These are phyloP conservation scores for Mus pahari DNA, from an alignment of 2,113 vertebrate species.

Conservation along the genomic window DNA sequence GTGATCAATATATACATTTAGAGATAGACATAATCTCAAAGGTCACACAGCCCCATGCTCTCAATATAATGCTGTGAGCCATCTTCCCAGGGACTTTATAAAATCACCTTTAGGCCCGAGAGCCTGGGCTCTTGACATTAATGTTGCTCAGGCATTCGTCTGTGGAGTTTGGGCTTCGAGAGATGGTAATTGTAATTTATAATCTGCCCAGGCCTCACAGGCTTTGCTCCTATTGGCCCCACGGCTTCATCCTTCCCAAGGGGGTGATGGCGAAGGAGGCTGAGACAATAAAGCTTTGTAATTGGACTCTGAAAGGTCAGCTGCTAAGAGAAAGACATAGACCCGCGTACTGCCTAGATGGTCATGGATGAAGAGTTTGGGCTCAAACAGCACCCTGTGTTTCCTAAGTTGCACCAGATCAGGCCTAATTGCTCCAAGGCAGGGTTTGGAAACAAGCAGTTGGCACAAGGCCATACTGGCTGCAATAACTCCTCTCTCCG, in stretches of 20 bases:
- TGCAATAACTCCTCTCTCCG: not conserved
- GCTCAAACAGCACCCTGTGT: not conserved
- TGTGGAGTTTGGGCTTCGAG: constrained; percentile 26
- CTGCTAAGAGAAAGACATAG: constrained; percentile 11
- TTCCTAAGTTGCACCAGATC: not conserved
- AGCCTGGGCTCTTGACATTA: constrained; percentile 35
- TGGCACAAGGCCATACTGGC: constrained; percentile 21
- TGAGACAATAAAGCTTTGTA: constrained; percentile 43
- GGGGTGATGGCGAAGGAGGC: not conserved
- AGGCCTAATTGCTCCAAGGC: constrained; percentile 27
- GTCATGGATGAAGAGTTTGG: constrained; percentile 48
- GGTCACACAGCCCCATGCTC: not conserved
- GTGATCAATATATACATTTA: constrained; percentile 54
- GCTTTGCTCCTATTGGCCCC: not conserved
- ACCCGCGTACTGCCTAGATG: not conserved
- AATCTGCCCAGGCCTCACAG: constrained; percentile 36
- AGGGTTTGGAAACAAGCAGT: constrained; percentile 40
- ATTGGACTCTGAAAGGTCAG: constrained; percentile 53
- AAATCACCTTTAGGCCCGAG: constrained; percentile 4
- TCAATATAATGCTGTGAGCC: not conserved
- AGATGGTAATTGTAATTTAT: constrained; percentile 47
- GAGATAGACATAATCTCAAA: constrained; percentile 19
- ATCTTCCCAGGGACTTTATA: constrained; percentile 8
- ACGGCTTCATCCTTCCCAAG: not conserved
- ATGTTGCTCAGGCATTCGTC: constrained; percentile 55